These are phyloP conservation scores for Napeogenes inachia DNA, from an alignment of 2,888 invertebrate genomes.

Conservation along the genomic window DNA sequence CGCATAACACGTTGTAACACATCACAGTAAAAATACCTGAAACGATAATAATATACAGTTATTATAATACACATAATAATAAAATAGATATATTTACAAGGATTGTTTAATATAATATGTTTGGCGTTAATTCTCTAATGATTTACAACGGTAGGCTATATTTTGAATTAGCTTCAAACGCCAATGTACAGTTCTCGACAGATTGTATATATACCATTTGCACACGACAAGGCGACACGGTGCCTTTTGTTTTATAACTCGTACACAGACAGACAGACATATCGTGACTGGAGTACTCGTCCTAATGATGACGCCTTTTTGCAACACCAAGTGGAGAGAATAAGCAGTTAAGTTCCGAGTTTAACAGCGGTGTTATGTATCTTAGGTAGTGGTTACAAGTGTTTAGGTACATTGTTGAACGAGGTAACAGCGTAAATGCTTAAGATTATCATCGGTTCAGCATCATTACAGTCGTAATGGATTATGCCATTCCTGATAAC, in stretches of 20 bases:
- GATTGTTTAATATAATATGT: neutral
- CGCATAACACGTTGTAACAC: constrained; percentile 99
- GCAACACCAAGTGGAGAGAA: constrained; percentile 38
- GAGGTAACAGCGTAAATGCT: constrained; percentile 37
- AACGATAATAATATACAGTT: constrained; percentile 16
- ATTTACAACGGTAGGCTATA: neutral
- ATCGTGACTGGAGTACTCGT: constrained; percentile 31
- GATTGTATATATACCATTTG: no score
- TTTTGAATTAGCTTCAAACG: neutral
- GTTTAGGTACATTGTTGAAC: constrained; percentile 34
- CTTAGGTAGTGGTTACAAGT: constrained; percentile 50
- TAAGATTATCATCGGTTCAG: constrained; percentile 23
- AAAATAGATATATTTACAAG: neutral
- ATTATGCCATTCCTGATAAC: constrained; percentile 14
- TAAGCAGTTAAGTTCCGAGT: constrained; percentile 44
- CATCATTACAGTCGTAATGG: constrained; percentile 21
- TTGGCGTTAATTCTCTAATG: neutral
- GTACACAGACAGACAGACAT: constrained; percentile 28
- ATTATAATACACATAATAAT: neutral
- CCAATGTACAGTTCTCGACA: neutral
- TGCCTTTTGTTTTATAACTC: constrained; percentile 46
- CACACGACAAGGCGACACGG: constrained; percentile 42
- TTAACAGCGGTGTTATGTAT: constrained; percentile 40
- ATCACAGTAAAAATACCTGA: constrained; percentile 98
- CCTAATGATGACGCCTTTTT: constrained; percentile 39